These are phyloP conservation scores for Sebastes steindachneri DNA, from an alignment of 2,797 vertebrate genomes.

Conservation along the genomic window DNA sequence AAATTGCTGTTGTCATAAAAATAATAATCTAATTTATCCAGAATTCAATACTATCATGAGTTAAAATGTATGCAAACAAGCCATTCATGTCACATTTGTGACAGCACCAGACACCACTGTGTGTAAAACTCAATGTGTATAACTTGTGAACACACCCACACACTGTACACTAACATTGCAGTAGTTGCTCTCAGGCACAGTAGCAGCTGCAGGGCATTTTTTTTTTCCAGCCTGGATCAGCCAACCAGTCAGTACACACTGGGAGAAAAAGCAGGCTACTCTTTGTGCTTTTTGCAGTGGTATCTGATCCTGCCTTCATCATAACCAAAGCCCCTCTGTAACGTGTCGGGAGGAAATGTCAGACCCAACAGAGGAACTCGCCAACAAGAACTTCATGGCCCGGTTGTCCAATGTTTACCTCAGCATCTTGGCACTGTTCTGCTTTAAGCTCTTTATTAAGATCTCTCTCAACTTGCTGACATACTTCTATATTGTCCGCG, in stretches of 20 bases:
- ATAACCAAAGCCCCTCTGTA: slow-evolving; percentile 39
- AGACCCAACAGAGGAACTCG: slow-evolving; percentile 86
- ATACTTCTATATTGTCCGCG: slow-evolving; percentile 96
- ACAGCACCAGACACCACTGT: neutral
- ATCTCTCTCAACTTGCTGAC: slow-evolving; percentile 95
- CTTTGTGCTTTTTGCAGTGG: slow-evolving; percentile 52
- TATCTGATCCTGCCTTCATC: slow-evolving; percentile 65
- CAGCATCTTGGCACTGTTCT: slow-evolving; percentile 96
- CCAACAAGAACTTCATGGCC: slow-evolving; percentile 88
- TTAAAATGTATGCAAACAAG: neutral
- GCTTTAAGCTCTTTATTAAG: slow-evolving; percentile 97
- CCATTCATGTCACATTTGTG: neutral
- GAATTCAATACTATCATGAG: neutral
- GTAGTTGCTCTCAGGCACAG: slow-evolving; percentile 59
- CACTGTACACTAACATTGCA: slow-evolving; percentile 41
- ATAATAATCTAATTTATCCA: neutral
- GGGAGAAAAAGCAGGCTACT: slow-evolving; percentile 53
- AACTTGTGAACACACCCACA: slow-evolving; percentile 3
- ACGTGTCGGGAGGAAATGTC: slow-evolving; percentile 86
- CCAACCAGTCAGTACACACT: slow-evolving; percentile 45
- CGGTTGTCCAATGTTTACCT: slow-evolving; percentile 96
- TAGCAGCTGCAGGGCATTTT: slow-evolving; percentile 74
- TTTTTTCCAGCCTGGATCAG: slow-evolving; percentile 49
- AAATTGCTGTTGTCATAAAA: neutral
- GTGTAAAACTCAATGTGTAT: too few species aligned